Evolutionary conservation across 1,140 invertebrate species (phyloP), one percentile per base, ranked within the genome.

Genomic region (Drosophila rhopaloa): DNA sequence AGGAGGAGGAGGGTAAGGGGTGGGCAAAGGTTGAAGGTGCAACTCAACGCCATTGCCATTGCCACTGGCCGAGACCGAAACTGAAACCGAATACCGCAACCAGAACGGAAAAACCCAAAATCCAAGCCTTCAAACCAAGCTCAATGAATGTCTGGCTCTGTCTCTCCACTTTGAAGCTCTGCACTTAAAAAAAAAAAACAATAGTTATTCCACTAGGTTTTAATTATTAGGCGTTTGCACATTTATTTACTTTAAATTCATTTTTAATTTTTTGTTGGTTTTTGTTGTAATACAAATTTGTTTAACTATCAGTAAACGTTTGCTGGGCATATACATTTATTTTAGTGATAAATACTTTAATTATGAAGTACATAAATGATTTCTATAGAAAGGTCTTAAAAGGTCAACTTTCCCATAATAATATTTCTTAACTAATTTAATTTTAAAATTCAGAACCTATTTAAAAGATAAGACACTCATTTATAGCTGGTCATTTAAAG

Each of bases 81-180:
- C 63, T 48, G 65, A 71, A 70, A 71, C 29, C 65, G 44, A 71
- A 53, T 63, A 48, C 29, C 65, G 65, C 41, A 43, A 65, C 48
- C 50, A 71, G 50, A 46, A 35, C 63, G 27, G 55, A 71, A 70
- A 71, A 71, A 41, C 65, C 67, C 35, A 71, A 57, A 68, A 67
- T 65, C 67, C 65, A 67, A 44, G 46, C 41, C 29, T 47, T 41
- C 41, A 43, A 47, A 29, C 62, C 62, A 19, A 62, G 63, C 63
- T 67, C 63, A 68, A 68, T 62, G 60, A 68, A 65, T 68, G 47
- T 66, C 60, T 44, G 47, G 40, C 55, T 40, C 60, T 46, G 47
- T 46, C 60, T 46, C 44, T 66, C 60, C 41, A 16, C 63, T 51
- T 48, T 29, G 14, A 35, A 35, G 6, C 32, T 32, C 3, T 29